phyloP scores from a whole-genome alignment of 2,888 invertebrate species.

The Callyntrura guangdongensis region DNA sequence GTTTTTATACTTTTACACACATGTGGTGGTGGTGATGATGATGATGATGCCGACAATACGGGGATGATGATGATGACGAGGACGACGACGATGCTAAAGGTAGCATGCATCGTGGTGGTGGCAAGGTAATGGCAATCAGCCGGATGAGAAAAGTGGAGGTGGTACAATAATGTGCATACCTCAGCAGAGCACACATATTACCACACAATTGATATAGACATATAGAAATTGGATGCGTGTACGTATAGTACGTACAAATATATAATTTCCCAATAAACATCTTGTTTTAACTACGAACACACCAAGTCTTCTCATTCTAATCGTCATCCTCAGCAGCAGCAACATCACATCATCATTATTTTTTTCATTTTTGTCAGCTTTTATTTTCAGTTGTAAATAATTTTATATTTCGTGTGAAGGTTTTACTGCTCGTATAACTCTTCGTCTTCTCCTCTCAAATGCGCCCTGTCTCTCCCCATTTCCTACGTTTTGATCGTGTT shows the following conservation, averaged over 20 bases:
- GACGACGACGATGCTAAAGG: slow-evolving; percentile 22
- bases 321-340: slow-evolving; percentile 4
- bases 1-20: slow-evolving; percentile 38
- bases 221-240: neutral
- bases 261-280: neutral
- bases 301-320: slow-evolving; percentile 25
- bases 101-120: slow-evolving; percentile 30
- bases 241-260: neutral
- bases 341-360: slow-evolving; percentile 39
- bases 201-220: no score
- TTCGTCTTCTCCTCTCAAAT: neutral
- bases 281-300: neutral
- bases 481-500: neutral
- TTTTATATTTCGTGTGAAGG: slow-evolving; percentile 47
- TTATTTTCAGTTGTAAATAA: slow-evolving; percentile 50
- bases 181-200: neutral
- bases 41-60: slow-evolving; percentile 45
- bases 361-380: slow-evolving; percentile 47
- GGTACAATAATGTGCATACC: neutral
- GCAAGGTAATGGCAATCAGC: slow-evolving; percentile 37
- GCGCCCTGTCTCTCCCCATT: neutral
- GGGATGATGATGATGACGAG: slow-evolving; percentile 11
- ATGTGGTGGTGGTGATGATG: slow-evolving; percentile 39
- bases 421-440: slow-evolving; percentile 52
- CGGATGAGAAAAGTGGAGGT: slow-evolving; percentile 23